Evolutionary conservation across 37 sponge, comb jelly and placozoan genomes (phyloP), one percentile per base, ranked within the genome.

Genomic region (Agelas oroides): DNA sequence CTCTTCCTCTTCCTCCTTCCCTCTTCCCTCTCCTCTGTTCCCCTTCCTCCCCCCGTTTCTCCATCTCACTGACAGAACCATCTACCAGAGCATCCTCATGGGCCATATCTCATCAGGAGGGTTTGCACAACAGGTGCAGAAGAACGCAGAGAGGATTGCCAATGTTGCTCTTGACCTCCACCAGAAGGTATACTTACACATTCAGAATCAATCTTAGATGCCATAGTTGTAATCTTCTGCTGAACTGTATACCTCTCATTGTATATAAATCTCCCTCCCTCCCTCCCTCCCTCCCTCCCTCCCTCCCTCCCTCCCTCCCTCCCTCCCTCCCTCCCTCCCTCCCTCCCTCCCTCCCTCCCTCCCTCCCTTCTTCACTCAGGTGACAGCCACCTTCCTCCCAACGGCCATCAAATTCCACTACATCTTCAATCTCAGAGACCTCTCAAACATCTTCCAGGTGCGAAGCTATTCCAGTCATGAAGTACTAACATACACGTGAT

Each of bases 331-430:
- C 14, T 12, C 14, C 14, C 14, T 12, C 62, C 14, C 62, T 61
- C 62, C 14, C 62, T 12, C 62, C 14, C 5, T 12, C 62, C 38
- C 46, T 8, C 8, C 8, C 46, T 8, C 8, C 46, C 46, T 8
- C 8, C 46, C 8, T 46, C 8, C 55, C 53, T 31, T 33, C 15
- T 53, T n/a, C 0, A 24, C 23, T 21, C 30, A 83, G 73, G 79
- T 97, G 32, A 78, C 92, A 54, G 77, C 92, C 41, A 84, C 94
- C 27, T 98, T 98, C 91, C 87, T 98, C 19, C 99, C 99, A n/a
- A 98, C 99, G 64, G 99, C 99, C 62, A 91, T 98, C 84, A 98
- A 98, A 76, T 98, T 98, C 81, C 99, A 98, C 83, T 98, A 98
- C 91, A 94, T 96, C 68, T 98, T 98, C 94, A 98, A 98, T 74